These are phyloP conservation scores for Agrilus planipennis DNA, from an alignment of 1,140 invertebrate species.

Conservation along the genomic window DNA sequence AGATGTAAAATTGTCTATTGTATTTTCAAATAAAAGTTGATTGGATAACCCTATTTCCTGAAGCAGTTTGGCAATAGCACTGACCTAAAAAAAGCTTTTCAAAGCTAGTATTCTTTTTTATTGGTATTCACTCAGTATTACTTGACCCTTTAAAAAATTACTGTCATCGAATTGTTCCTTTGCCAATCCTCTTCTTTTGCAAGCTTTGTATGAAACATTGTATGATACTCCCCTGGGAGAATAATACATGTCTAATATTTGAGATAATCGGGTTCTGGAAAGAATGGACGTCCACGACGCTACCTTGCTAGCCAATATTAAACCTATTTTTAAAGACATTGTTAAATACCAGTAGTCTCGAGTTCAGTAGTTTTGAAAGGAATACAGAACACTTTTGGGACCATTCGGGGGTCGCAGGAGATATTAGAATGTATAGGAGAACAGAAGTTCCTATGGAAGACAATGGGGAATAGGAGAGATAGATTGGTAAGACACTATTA, in stretches of 20 bases:
- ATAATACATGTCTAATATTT: conserved; percentile 58
- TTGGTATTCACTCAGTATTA: background rate
- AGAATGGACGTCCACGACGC: conserved; percentile 38
- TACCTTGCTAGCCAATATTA: conserved; percentile 45
- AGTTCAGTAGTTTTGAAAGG: too few species aligned
- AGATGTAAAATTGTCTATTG: conserved; percentile 12
- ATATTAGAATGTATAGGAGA: too few species aligned
- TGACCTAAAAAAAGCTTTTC: conserved; percentile 13
- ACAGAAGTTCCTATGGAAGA: too few species aligned
- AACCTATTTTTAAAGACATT: too few species aligned
- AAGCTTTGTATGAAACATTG: conserved; percentile 41
- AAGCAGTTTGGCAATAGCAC: conserved; percentile 17
- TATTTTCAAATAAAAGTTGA: conserved; percentile 12
- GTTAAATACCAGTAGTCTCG: too few species aligned
- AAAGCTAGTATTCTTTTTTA: too few species aligned
- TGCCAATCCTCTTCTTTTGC: conserved; percentile 41
- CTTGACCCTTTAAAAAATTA: conserved; percentile 29
- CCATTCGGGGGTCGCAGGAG: background rate
- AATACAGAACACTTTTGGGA: too few species aligned
- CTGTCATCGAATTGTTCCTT: conserved; percentile 30
- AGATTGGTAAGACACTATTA: too few species aligned
- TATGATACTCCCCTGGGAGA: conserved; percentile 46
- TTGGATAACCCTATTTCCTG: conserved; percentile 15
- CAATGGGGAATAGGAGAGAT: too few species aligned
- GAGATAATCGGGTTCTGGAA: conserved; percentile 43